Percentiles rank a stretch among this genome's conserved stretches.
phyloP scores from a whole-genome alignment of 2,888 invertebrate genomes.

The Caenorhabditis wallacei region DNA sequence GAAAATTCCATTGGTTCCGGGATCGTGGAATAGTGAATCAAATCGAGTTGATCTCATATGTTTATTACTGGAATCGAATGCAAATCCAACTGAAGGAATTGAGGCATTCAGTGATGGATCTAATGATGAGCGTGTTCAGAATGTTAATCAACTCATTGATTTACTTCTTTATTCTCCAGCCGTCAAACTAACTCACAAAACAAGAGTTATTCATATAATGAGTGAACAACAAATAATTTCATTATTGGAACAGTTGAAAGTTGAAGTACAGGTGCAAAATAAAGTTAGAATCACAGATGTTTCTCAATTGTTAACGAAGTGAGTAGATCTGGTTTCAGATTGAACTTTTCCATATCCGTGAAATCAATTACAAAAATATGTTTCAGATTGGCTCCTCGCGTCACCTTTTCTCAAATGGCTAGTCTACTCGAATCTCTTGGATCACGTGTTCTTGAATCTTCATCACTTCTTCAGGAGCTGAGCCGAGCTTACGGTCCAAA shows the following conservation, averaged over 20 bases:
- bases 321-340: background rate
- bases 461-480: slow-evolving; percentile 34
- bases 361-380: too few relatives aligned
- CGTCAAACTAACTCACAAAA: slow-evolving; percentile 29
- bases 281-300: slow-evolving; percentile 20
- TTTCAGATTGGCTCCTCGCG: slow-evolving; percentile 8
- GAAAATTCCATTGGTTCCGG: slow-evolving; percentile 26
- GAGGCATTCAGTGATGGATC: slow-evolving; percentile 19
- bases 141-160: slow-evolving; percentile 32
- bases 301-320: slow-evolving; percentile 17
- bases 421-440: slow-evolving; percentile 24
- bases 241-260: slow-evolving; percentile 38
- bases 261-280: slow-evolving; percentile 24
- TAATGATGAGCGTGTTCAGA: slow-evolving; percentile 18
- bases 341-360: too few relatives aligned
- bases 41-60: slow-evolving; percentile 50
- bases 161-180: slow-evolving; percentile 40
- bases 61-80: slow-evolving; percentile 20
- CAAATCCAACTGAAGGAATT: slow-evolving; percentile 19
- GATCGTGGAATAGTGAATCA: slow-evolving; percentile 36
- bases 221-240: slow-evolving; percentile 11
- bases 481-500: slow-evolving; percentile 18
- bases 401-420: slow-evolving; percentile 7
- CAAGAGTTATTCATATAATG: slow-evolving; percentile 32
- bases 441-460: slow-evolving; percentile 25